Conservation (phyloP, 2,888 invertebrate species). For the Thecocarcelia acutangulata region DNA sequence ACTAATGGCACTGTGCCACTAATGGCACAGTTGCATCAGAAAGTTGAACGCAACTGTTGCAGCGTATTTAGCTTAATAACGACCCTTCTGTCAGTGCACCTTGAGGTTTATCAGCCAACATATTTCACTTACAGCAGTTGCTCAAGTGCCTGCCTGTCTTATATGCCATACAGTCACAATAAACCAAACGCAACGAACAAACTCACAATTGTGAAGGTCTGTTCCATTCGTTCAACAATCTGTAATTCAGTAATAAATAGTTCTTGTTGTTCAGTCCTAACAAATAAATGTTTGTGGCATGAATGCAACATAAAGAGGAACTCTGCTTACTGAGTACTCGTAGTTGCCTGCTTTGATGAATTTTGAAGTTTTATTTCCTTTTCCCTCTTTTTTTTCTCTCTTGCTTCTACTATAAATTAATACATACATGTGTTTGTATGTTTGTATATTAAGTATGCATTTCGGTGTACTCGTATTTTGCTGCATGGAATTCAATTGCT, state of each 20-base stretch:
- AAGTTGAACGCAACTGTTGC: too few relatives aligned
- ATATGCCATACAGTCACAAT: constrained; percentile 50
- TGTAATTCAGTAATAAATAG: background rate
- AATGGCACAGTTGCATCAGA: too few relatives aligned
- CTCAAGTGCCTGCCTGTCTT: constrained; percentile 46
- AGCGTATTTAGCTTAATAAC: too few relatives aligned
- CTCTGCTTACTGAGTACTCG: background rate
- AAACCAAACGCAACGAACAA: constrained; percentile 28
- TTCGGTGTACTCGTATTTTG: background rate
- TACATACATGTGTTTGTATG: too few relatives aligned
- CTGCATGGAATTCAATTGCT: constrained; percentile 2
- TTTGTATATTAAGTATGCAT: background rate
- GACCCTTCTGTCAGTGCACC: too few relatives aligned
- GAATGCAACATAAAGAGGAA: background rate
- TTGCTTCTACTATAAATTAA: too few relatives aligned
- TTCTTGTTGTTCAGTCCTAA: background rate
- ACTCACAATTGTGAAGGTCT: constrained; percentile 17
- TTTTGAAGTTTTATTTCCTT: constrained; percentile 11
- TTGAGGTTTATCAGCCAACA: constrained; percentile 39
- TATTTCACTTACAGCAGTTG: constrained; percentile 54
- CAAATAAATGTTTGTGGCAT: background rate
- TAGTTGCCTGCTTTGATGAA: constrained; percentile 18
- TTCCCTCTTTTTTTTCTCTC: background rate
- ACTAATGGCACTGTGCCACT: too few relatives aligned
- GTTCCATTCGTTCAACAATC: constrained; percentile 16